Base-by-base conservation (phyloP, 2,888 invertebrate species). In the Sinhomidia bicolor region DNA sequence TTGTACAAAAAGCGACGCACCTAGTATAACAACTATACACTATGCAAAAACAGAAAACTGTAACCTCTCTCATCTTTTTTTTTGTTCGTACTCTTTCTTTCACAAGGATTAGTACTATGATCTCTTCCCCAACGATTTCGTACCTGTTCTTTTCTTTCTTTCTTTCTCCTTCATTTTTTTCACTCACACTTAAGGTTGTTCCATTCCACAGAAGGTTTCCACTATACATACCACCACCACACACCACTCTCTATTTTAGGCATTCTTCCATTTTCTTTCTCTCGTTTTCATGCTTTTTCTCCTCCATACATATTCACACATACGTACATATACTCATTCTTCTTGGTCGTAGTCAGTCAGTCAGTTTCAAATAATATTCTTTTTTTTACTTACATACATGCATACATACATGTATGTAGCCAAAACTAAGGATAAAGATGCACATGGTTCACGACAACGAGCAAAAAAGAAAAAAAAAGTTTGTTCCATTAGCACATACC, bases 71-170 rank as follows among this genome's bases (percentile, higher is more conserved):
- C 29, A 26, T 26, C 65, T 36, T 80, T n/a, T n/a, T n/a, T 76
- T 26, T 74, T 78, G 65, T 71, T 71, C 68, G 54, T 65, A 36
- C 78, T 71, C 65, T 79, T 68, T 79, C 83, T 68, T 88, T 68
- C 83, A 88, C 36, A 36, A 83, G 79, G 68, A 83, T 62, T 82
- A 54, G 65, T 76, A 54, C 88, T 62, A 78, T 88, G 88, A 88
- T 88, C 88, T 88, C 80, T 79, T 83, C 79, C 82, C 68, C 20
- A 26, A 47, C 79, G 84, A 84, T 88, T 88, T 83, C 26, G 32
- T 80, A 74, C 86, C 81, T 81, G 82, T 65, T 26, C 32, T 71
- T 60, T 14, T 71, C 44, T 29, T 20, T 65, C 65, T 81, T 68
- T 26, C 20, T 65, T 17, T 65, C 17, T 41, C 41, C 60, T 10